Evolutionary conservation across 1,140 invertebrate species (phyloP).

Genomic region (Heliothis subflexa): DNA sequence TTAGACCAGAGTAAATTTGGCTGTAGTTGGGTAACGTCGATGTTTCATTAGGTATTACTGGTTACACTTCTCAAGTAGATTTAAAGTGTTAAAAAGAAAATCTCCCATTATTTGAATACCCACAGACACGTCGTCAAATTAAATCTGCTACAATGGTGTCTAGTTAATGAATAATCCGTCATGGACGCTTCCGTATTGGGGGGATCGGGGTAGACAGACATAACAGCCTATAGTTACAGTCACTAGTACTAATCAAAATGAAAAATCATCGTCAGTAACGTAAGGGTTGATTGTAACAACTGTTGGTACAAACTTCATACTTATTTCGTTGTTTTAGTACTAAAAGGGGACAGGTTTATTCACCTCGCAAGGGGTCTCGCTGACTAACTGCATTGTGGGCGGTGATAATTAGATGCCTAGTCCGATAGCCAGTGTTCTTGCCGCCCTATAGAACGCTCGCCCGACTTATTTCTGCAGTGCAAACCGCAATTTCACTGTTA

Average conservation of each 20-base stretch:
- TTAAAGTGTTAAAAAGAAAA: too few relatives aligned
- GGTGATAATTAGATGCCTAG: slow-evolving; percentile 77
- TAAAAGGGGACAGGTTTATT: slow-evolving; percentile 66
- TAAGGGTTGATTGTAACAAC: slow-evolving; percentile 15
- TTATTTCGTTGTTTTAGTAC: slow-evolving; percentile 37
- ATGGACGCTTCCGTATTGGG: neutral
- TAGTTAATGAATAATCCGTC: too few relatives aligned
- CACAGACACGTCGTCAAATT: too few relatives aligned
- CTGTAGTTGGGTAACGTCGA: too few relatives aligned
- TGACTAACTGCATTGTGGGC: slow-evolving; percentile 63
- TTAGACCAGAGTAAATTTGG: too few relatives aligned
- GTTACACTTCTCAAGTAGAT: too few relatives aligned
- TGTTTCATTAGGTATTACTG: too few relatives aligned
- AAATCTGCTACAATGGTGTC: too few relatives aligned
- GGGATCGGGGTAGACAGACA: neutral
- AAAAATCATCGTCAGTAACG: slow-evolving; percentile 1
- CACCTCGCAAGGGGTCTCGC: slow-evolving; percentile 57
- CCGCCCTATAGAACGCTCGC: slow-evolving; percentile 59
- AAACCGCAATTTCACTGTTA: slow-evolving; percentile 65
- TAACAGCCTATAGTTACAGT: too few relatives aligned
- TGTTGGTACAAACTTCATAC: neutral
- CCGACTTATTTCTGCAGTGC: slow-evolving; percentile 62
- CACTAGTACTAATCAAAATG: neutral
- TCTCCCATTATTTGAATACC: too few relatives aligned
- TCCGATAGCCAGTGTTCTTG: slow-evolving; percentile 70